phyloP scores from a whole-genome alignment of 2,797 vertebrate species.

The Neosalanx taihuensis region DNA sequence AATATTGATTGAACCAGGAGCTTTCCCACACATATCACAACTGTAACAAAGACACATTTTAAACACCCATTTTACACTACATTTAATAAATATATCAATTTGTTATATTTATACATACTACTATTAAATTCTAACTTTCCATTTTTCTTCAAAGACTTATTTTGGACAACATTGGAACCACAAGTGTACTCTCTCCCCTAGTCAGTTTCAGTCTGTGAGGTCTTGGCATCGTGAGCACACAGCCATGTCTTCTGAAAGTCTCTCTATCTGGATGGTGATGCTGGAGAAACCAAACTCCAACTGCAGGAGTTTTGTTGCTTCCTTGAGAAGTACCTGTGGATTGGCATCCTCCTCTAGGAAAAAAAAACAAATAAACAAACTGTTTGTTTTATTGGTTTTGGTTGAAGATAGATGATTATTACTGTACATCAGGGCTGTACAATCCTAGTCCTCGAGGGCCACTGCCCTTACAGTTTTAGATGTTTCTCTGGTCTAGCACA shows the following conservation, averaged over 20 bases:
- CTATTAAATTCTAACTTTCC: not conserved
- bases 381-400: not conserved
- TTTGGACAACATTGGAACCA: not conserved
- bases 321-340: conserved; percentile 69
- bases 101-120: not conserved
- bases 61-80: too few species aligned
- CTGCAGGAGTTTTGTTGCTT: conserved; percentile 72
- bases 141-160: not conserved
- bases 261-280: conserved; percentile 84
- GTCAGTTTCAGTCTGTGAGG: conserved; percentile 50
- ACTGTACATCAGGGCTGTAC: too few species aligned
- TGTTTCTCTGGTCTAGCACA: too few species aligned
- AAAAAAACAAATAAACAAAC: not conserved
- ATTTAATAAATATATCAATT: not conserved
- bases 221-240: conserved; percentile 62
- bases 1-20: conserved; percentile 15
- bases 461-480: too few species aligned
- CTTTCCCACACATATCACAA: not conserved
- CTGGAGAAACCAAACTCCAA: conserved; percentile 75
- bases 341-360: conserved; percentile 70
- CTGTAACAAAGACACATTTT: not conserved
- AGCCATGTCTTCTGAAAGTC: conserved; percentile 53
- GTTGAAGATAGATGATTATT: not conserved
- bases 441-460: too few species aligned
- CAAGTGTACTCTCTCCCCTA: not conserved